Conservation (phyloP, 30 jellyfish, hydroid and myxozoan species). For the Chrysaora quinquecirrha region DNA sequence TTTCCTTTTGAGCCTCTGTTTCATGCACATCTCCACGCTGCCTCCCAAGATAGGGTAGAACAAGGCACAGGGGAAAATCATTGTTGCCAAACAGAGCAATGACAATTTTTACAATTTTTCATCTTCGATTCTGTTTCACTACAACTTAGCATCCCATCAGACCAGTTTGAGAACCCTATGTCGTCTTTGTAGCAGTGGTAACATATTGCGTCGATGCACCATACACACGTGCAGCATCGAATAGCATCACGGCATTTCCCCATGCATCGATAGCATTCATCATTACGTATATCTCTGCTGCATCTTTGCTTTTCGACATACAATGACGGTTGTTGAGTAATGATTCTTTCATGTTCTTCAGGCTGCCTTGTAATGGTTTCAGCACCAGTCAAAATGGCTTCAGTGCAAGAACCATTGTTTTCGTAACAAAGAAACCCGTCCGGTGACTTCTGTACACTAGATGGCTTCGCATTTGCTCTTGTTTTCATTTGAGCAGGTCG, state of each 20-base stretch:
- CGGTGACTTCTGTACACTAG: too few species aligned
- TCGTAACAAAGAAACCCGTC: too few species aligned
- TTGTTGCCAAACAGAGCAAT: constrained; percentile 44
- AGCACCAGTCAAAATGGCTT: neutral
- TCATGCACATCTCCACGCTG: constrained; percentile 44
- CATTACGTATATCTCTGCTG: neutral
- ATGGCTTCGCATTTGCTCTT: too few species aligned
- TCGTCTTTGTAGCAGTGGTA: constrained; percentile 91
- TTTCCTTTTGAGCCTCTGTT: too few species aligned
- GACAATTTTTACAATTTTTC: constrained; percentile 47
- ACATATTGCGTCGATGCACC: constrained; percentile 87
- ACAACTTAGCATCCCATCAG: constrained; percentile 45
- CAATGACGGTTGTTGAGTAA: neutral
- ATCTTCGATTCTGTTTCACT: neutral
- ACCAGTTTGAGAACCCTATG: constrained; percentile 81
- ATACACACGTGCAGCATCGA: constrained; percentile 81
- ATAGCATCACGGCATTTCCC: constrained; percentile 9
- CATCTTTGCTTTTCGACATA: too few species aligned
- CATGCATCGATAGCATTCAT: constrained; percentile 59
- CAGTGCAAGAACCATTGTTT: too few species aligned
- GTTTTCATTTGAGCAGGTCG: too few species aligned
- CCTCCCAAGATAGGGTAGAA: constrained; percentile 64
- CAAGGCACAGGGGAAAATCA: constrained; percentile 54
- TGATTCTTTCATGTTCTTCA: neutral
- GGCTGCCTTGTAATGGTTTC: neutral